Evolutionary conservation across 2,888 invertebrate species (phyloP), one percentile per base, ranked within the genome.

Genomic region (Allacma fusca): DNA sequence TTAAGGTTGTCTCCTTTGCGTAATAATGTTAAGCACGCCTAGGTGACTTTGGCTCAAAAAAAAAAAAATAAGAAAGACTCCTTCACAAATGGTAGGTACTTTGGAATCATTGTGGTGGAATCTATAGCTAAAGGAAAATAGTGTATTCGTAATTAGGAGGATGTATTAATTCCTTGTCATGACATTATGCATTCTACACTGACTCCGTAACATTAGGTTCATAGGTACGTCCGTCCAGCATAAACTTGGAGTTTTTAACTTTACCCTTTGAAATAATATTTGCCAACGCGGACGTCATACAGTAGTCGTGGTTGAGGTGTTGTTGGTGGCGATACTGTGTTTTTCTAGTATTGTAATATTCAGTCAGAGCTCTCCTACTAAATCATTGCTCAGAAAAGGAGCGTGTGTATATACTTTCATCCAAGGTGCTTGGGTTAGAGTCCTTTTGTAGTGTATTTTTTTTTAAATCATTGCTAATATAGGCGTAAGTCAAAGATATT

Each of bases 201-300:
- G 50, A 19, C 50, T 13, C 50, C n/a, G 16, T 34, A 34, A 34
- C 34, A 34, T 34, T 34, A 34, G 4, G 34, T 34, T 7, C 34
- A 34, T 34, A 34, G n/a, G n/a, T 34, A 50, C 7, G 50, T 50
- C 4, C 50, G 50, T 50, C 50, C 50, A 50, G 50, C 5, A 50
- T 19, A 50, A 50, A 50, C 50, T 50, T 50, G 50, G 50, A 50
- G n/a, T 50, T 50, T 50, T 50, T 50, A 50, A n/a, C 50, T 12
- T 50, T 50, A 50, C 50, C 50, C 50, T 50, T 50, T 50, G 50
- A 13, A 13, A 19, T 50, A 34, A 34, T 50, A 5, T n/a, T 19
- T 50, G 16, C 50, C 19, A 50, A 50, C n/a, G 16, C 50, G 50
- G 50, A 50, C 34, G 34, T 34, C 50, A 50, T 50, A 50, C 9